phyloP scores from a whole-genome alignment of 2,888 invertebrate genomes.

The Plebejus melissa region DNA sequence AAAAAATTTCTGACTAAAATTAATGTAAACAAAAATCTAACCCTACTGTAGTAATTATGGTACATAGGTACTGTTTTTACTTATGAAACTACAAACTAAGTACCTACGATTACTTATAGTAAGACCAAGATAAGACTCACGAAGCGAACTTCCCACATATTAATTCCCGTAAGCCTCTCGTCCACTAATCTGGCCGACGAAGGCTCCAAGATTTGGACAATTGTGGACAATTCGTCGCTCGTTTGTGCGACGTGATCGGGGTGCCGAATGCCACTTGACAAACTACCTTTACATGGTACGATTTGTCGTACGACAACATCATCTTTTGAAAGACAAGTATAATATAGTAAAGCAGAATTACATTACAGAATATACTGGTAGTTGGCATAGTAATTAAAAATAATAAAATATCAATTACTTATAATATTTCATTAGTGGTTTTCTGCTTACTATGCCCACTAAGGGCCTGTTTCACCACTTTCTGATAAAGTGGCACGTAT shows the following conservation, averaged over 20 bases:
- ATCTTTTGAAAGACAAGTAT: background rate
- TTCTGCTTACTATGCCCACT: too few relatives aligned
- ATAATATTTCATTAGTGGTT: too few relatives aligned
- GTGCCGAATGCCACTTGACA: constrained; percentile 44
- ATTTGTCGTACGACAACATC: constrained; percentile 27
- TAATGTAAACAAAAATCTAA: too few relatives aligned
- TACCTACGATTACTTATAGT: background rate
- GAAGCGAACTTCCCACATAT: background rate
- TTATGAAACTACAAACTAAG: background rate
- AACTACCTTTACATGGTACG: constrained; percentile 41
- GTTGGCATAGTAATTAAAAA: too few relatives aligned
- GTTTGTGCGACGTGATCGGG: constrained; percentile 60
- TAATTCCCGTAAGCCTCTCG: constrained; percentile 42
- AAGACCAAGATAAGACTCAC: background rate
- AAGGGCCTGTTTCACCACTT: too few relatives aligned
- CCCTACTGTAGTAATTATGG: too few relatives aligned
- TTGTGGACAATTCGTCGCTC: constrained; percentile 61
- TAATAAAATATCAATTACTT: too few relatives aligned
- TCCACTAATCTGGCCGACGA: constrained; percentile 59
- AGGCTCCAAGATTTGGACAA: constrained; percentile 74
- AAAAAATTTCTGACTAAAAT: too few relatives aligned
- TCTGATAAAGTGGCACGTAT: too few relatives aligned
- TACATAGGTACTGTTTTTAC: too few relatives aligned
- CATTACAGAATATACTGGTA: too few relatives aligned
- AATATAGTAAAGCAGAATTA: too few relatives aligned